These are phyloP conservation scores for Eulithis prunata DNA, from an alignment of 2,888 invertebrate species.

Conservation along the genomic window DNA sequence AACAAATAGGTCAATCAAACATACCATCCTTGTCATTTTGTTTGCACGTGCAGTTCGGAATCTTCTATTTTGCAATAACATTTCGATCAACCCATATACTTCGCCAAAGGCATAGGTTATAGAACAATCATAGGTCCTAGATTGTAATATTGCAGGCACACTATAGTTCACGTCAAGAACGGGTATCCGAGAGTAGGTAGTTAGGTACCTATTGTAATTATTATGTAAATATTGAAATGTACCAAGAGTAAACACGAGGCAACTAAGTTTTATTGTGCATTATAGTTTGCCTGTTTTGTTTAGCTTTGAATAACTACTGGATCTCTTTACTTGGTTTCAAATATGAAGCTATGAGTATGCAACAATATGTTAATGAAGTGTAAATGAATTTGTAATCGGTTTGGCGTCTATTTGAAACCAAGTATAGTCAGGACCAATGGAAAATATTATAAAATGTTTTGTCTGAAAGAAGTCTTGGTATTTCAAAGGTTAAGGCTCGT, in stretches of 20 bases:
- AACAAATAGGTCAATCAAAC: no score
- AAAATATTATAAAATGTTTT: no score
- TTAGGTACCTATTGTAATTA: no score
- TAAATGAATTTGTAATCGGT: no score
- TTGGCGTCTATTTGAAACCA: no score
- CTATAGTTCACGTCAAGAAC: conserved; percentile 1
- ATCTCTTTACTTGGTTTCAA: no score
- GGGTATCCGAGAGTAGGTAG: not conserved
- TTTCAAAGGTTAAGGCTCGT: not conserved
- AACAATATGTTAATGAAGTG: no score
- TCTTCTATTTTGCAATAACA: not conserved
- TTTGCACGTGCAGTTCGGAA: not conserved
- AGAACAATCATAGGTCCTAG: conserved; percentile 28
- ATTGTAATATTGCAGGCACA: conserved; percentile 21
- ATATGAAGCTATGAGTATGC: no score
- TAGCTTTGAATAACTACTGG: not conserved
- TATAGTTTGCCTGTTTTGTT: conserved; percentile 1
- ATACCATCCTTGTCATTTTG: not conserved
- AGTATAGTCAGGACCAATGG: no score
- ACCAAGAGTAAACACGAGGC: not conserved
- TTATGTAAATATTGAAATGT: not conserved
- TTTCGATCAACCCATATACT: not conserved
- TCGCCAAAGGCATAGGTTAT: conserved; percentile 5
- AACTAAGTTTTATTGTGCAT: not conserved
- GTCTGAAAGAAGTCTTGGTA: not conserved